Evolutionary conservation across 2,888 invertebrate species (phyloP), one percentile per base, ranked within the genome.

Genomic region (Xestia sexstrigata): DNA sequence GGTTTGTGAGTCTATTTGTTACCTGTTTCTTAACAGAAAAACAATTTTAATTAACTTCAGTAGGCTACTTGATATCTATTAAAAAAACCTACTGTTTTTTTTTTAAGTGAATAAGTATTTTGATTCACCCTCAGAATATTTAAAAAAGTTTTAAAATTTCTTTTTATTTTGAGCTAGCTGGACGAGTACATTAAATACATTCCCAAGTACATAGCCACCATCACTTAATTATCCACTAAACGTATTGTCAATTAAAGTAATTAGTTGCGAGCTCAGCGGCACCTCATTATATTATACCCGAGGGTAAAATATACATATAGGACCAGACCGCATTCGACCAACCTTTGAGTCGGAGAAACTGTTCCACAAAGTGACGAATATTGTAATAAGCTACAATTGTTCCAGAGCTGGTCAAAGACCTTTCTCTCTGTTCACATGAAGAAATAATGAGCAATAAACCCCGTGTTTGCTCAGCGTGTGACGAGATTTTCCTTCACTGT

Each of bases 201-300:
- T 30, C 47, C 35, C 8, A 23, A 63, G 2, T 49, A 68, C 23
- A 62, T 20, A 26, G 30, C 52, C 47, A 71, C 55, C 30, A 30
- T n/a, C 69, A 20, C 63, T 65, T 77, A 70, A 62, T 86, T 65
- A 78, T 73, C 69, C 20, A 52, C 62, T 72, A 74, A 79, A 78
- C 55, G 69, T 68, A 74, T 78, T 71, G 73, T 52, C 69, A 86
- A 67, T 83, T 79, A 79, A 73, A 73, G 13, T 73, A 83, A 83
- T 83, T 74, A 78, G 70, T 26, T 20, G 71, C 35, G 42, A 30
- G 47, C 58, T 67, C 60, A 60, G 68, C 70, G 52, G 39, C 73
- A 74, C 70, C 70, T 71, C 66, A 55, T 78, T 69, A 65, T 63
- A 49, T 60, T 85, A 69, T 62, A 26, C 85, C 58, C 58, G 15